Base-by-base conservation (phyloP, 2,113 vertebrate species). In the Oncorhynchus clarkii region DNA sequence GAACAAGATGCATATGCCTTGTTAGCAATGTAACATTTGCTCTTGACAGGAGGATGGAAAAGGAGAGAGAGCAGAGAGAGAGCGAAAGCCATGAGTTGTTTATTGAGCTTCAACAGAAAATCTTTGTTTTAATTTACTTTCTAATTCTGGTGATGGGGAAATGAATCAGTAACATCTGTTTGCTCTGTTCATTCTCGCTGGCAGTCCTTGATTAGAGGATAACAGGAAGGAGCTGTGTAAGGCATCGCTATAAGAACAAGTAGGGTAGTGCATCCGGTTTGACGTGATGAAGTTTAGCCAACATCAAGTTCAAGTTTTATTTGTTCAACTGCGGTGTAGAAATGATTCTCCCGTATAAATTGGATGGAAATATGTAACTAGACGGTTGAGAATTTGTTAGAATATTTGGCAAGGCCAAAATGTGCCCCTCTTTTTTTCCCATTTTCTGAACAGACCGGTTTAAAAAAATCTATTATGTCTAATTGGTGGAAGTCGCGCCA, bases 101-200 rank as follows among this genome's bases (percentile, higher is more conserved):
- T 87, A 87, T 78, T 85, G 82, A 83, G 81, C 79, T 73, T 72
- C 69, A 60, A 59, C 77, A 76, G 66, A 85, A 72, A 81, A 74
- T 77, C 31, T 85, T 80, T 77, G 77, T 82, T 87, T 87, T 87
- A 80, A 87, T 87, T 87, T 85, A 87, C 81, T 79, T 81, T 90
- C 90, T 93, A 94, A 92, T 94, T 95, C 88, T 90, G 91, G 92
- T 83, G 81, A 83, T 82, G 81, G 79, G 75, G 70, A 87, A 87
- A 87, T 94, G 92, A 93, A 94, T 93, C 92, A 90, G 91, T 86
- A 86, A 87, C 89, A 93, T 91, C 90, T 89, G 90, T 93, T 92
- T 94, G 91, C 88, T 86, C 93, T 91, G 90, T 90, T 76, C 84
- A 8, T 45, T 45, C 9, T 90, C 62, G 87, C 86, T 92, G 91